A percentile compares a stretch with the other conserved stretches of the same genome.
Evolutionary conservation across 2,888 invertebrate species (phyloP).

Genomic region (Epirrhoe alternata): DNA sequence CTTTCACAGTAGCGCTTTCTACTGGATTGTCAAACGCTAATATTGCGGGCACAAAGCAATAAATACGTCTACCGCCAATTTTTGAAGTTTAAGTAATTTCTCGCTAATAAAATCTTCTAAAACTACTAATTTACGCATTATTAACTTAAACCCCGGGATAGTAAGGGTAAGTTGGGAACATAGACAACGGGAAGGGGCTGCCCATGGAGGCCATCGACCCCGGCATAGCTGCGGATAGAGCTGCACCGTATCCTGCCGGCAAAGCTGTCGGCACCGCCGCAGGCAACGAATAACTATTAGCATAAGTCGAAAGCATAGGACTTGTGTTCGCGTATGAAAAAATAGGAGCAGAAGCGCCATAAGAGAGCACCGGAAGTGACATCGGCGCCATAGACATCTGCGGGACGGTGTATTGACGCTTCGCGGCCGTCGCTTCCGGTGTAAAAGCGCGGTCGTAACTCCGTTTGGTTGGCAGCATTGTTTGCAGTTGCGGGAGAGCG

Average conservation of each 20-base stretch:
- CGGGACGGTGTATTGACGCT: slow-evolving; percentile 70
- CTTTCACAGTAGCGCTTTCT: slow-evolving; percentile 27
- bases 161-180: slow-evolving; percentile 73
- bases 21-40: slow-evolving; percentile 20
- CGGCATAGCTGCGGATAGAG: slow-evolving; percentile 64
- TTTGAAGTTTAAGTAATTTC: background rate
- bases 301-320: slow-evolving; percentile 70
- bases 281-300: slow-evolving; percentile 55
- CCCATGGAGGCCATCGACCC: slow-evolving; percentile 52
- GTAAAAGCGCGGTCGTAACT: slow-evolving; percentile 90
- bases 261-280: slow-evolving; percentile 62
- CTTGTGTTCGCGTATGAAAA: slow-evolving; percentile 75
- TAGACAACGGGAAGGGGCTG: slow-evolving; percentile 63
- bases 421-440: slow-evolving; percentile 76
- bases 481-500: slow-evolving; percentile 59
- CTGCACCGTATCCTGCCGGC: slow-evolving; percentile 69
- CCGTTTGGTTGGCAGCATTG: slow-evolving; percentile 85
- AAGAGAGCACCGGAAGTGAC: slow-evolving; percentile 83
- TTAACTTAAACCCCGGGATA: slow-evolving; percentile 42
- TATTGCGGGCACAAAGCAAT: background rate
- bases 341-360: slow-evolving; percentile 75
- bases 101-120: background rate
- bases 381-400: slow-evolving; percentile 65
- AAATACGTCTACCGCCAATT: background rate
- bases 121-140: background rate